Conservation (phyloP, 1,140 invertebrate genomes). For the Cotesia glomerata region DNA sequence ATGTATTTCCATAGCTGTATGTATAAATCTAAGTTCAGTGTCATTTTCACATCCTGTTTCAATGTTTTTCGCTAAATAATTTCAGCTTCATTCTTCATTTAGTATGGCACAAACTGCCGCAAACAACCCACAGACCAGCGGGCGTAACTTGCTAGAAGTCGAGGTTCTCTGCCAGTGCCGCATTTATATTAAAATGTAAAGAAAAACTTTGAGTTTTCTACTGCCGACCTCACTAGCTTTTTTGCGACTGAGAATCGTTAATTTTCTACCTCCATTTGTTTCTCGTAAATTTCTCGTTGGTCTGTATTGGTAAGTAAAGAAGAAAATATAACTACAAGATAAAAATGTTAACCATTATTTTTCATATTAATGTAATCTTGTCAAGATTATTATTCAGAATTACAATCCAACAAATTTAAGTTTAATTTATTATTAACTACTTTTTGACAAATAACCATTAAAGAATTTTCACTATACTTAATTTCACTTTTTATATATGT, state of each 20-base stretch:
- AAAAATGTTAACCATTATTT: constrained; percentile 48
- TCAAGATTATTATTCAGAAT: constrained; percentile 35
- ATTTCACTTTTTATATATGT: too few relatives aligned
- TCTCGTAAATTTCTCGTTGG: constrained; percentile 58
- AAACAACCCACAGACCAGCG: constrained; percentile 54
- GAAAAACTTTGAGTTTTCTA: constrained; percentile 50
- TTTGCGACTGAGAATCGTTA: constrained; percentile 56
- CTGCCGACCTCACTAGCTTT: constrained; percentile 36
- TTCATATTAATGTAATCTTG: constrained; percentile 40
- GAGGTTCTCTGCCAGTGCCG: constrained; percentile 41
- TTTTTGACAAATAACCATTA: too few relatives aligned
- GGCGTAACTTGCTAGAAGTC: constrained; percentile 39
- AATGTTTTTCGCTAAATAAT: constrained; percentile 65
- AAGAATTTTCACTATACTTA: too few relatives aligned
- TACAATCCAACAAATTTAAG: background rate
- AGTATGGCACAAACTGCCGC: constrained; percentile 64
- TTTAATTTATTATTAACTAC: too few relatives aligned
- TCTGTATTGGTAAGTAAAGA: constrained; percentile 35
- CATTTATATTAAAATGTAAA: constrained; percentile 65
- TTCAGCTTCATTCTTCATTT: constrained; percentile 66
- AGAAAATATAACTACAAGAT: constrained; percentile 59
- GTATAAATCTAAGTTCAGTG: constrained; percentile 60
- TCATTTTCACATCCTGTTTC: constrained; percentile 65
- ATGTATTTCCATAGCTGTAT: background rate
- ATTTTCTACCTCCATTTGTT: constrained; percentile 65